Percentiles rank a stretch among this genome's conserved stretches.
These are phyloP conservation scores for Synaphobranchus kaupii DNA, from an alignment of 2,797 vertebrate genomes.

Conservation along the genomic window DNA sequence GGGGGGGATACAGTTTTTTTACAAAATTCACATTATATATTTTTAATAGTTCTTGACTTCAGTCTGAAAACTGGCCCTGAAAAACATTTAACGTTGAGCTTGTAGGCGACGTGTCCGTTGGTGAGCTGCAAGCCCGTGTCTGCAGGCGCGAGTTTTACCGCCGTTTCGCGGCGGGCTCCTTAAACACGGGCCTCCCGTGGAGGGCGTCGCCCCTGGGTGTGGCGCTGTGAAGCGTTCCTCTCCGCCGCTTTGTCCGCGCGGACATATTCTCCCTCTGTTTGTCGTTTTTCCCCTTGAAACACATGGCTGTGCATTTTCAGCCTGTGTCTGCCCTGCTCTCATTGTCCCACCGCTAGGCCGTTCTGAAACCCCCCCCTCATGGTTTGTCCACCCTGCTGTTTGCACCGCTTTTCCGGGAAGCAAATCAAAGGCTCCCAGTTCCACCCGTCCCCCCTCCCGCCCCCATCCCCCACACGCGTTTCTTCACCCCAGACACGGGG, in stretches of 20 bases:
- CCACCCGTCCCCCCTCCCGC: background rate
- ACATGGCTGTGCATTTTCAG: background rate
- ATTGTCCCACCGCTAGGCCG: constrained; percentile 28
- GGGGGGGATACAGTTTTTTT: background rate
- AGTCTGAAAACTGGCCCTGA: background rate
- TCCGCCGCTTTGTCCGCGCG: background rate
- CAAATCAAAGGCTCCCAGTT: constrained; percentile 30
- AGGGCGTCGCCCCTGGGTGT: background rate
- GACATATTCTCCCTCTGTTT: background rate
- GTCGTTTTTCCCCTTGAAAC: background rate
- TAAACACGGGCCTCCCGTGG: background rate
- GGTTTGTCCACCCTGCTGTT: constrained; percentile 28
- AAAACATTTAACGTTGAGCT: background rate
- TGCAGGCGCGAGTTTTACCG: background rate
- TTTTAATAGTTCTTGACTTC: background rate
- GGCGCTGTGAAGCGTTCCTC: background rate
- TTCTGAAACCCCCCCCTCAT: background rate
- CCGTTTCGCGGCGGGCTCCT: background rate
- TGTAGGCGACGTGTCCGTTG: background rate
- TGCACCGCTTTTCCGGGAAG: constrained; percentile 30
- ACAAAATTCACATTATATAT: background rate
- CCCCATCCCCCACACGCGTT: background rate
- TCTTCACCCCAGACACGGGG: background rate
- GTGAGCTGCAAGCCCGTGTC: background rate
- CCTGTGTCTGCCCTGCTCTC: background rate